Evolutionary conservation across 1,140 invertebrate genomes (phyloP).

Genomic region (Camponotus vicinus): DNA sequence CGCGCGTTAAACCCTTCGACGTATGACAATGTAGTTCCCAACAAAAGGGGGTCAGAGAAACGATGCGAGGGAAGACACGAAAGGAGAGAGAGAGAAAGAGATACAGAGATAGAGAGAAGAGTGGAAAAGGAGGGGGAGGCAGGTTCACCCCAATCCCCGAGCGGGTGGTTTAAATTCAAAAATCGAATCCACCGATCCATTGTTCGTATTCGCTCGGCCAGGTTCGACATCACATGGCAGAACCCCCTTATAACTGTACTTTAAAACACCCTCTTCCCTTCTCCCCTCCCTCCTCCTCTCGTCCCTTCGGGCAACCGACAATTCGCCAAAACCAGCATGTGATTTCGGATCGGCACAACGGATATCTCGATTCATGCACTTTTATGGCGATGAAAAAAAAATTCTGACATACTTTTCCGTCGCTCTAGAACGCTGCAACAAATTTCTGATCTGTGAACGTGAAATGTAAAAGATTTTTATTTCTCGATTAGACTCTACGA

Average conservation of each 20-base stretch:
- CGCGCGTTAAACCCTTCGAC: slow-evolving; percentile 71
- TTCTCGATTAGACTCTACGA: no score
- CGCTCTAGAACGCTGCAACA: not conserved
- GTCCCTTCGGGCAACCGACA: slow-evolving; percentile 25
- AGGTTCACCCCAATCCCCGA: slow-evolving; percentile 77
- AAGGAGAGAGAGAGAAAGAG: no score
- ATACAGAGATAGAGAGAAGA: no score
- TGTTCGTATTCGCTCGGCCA: slow-evolving; percentile 79
- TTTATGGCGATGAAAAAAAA: not conserved
- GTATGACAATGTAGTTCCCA: slow-evolving; percentile 71
- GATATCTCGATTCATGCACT: not conserved
- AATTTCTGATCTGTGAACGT: slow-evolving; percentile 29
- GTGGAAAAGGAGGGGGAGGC: slow-evolving; percentile 43
- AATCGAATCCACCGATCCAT: slow-evolving; percentile 83
- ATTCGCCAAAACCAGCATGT: slow-evolving; percentile 51
- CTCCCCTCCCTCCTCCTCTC: not conserved
- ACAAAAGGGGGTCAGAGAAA: slow-evolving; percentile 62
- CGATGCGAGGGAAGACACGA: slow-evolving; percentile 52
- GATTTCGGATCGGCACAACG: slow-evolving; percentile 45
- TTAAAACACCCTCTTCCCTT: slow-evolving; percentile 60
- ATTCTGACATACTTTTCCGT: slow-evolving; percentile 22
- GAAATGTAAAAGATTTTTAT: not conserved
- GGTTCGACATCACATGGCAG: slow-evolving; percentile 73
- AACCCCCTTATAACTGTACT: slow-evolving; percentile 68
- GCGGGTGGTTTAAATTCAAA: slow-evolving; percentile 84